Base-by-base conservation (phyloP, 2,797 vertebrate species). In the Enteromius afrohamiltoni region DNA sequence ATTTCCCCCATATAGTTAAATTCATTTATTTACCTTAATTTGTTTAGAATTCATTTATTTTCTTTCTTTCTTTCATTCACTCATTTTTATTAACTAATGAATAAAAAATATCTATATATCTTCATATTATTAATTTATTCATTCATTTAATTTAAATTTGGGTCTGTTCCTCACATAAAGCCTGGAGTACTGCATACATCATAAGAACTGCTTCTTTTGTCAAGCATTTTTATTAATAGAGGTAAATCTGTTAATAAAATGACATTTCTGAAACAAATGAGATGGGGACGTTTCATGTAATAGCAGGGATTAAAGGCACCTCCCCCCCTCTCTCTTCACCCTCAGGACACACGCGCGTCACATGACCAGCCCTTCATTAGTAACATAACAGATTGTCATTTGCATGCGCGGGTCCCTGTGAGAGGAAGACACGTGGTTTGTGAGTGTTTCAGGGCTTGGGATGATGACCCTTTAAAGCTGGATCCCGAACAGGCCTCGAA, bases 381-480 rank as follows among this genome's bases (percentile, higher is more conserved):
- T 82, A 84, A 21, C 42, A 86, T 83, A 92, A 85, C 93, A 93
- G 91, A 93, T 92, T 93, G 92, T 92, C 89, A 93, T 95, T 93
- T 92, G 92, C 92, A 94, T 92, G 85, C 85, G 82, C 8, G 85
- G 84, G 90, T 85, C 87, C 82, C 80, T 31, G 89, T 89, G 92
- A 91, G 77, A 80, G 65, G 88, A 80, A 82, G 86, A 80, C 86
- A 40, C 14, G 14, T 37, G 6, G n/a, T 26, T 87, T 88, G 37
- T 53, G 75, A 6, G 19, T 79, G 65, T 55, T 29, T 65, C 68
- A 77, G 82, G 60, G 9, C 42, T 79, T 29, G 37, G 49, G 65
- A 73, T 68, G 58, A 85, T 74, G 80, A 82, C 88, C 89, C 90
- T 93, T 91, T 85, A 89, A 85, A 83, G 83, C 86, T 84, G 75